A percentile compares a stretch with the other conserved stretches of the same genome.
Conservation (phyloP, 92 coral and sea anemone species). For the Actinostola sp. region DNA sequence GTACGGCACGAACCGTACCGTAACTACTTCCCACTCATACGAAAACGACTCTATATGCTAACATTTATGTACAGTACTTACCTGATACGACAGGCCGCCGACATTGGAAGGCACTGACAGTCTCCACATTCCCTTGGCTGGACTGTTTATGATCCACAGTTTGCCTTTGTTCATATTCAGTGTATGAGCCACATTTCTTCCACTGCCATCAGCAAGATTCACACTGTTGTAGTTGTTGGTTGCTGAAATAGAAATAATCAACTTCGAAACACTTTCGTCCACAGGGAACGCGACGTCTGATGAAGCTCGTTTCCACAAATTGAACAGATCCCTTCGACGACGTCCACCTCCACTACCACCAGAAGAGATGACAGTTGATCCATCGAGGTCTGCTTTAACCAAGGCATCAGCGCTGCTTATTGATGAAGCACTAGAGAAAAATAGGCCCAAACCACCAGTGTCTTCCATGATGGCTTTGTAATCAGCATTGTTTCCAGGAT, state of each 20-base stretch:
- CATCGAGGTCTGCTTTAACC: conserved; percentile 11
- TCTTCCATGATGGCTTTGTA: conserved; percentile 52
- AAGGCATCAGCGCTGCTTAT: conserved; percentile 46
- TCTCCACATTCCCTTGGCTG: too few species aligned
- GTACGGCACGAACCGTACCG: too few species aligned
- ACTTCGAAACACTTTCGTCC: conserved; percentile 56
- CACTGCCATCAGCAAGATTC: conserved; percentile 42
- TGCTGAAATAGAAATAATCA: conserved; percentile 54
- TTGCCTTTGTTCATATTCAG: conserved; percentile 40
- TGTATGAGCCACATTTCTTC: conserved; percentile 27
- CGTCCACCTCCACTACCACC: neutral
- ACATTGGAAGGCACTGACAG: too few species aligned
- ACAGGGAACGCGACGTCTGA: conserved; percentile 53
- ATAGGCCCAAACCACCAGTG: conserved; percentile 58
- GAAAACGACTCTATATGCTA: too few species aligned
- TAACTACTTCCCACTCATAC: too few species aligned
- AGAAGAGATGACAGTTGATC: conserved; percentile 1
- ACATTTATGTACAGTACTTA: too few species aligned
- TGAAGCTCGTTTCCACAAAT: neutral
- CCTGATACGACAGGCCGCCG: too few species aligned
- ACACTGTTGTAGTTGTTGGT: conserved; percentile 14
- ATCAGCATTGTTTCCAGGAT: conserved; percentile 13
- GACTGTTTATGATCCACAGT: too few species aligned
- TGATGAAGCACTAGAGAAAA: conserved; percentile 42
- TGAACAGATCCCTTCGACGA: neutral